Conservation (phyloP, 2,888 invertebrate genomes). For the Nomada ferruginata region DNA sequence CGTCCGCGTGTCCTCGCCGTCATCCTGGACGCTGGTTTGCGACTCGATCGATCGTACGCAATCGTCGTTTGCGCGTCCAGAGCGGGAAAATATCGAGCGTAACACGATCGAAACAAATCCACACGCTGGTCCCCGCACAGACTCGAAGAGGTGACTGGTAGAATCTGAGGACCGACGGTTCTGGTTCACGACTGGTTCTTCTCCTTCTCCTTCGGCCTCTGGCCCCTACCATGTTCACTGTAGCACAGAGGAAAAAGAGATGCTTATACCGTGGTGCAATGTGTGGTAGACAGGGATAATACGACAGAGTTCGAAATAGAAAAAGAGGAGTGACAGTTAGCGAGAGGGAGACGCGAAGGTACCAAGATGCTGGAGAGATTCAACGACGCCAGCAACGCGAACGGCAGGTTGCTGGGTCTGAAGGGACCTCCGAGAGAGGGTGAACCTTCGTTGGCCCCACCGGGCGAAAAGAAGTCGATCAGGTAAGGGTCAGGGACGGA, state of each 20-base stretch:
- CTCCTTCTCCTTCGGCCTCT: constrained; percentile 72
- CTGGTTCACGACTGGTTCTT: constrained; percentile 75
- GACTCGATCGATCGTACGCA: constrained; percentile 15
- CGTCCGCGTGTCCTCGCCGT: constrained; percentile 24
- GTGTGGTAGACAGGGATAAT: constrained; percentile 17
- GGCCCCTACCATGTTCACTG: constrained; percentile 67
- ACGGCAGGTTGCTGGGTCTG: constrained; percentile 64
- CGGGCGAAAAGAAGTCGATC: constrained; percentile 59
- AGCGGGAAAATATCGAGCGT: constrained; percentile 27
- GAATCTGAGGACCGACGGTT: constrained; percentile 76
- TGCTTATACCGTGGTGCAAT: constrained; percentile 38
- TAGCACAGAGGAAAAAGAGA: constrained; percentile 62
- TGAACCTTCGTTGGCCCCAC: constrained; percentile 39
- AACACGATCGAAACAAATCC: constrained; percentile 55
- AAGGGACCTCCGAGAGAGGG: constrained; percentile 42
- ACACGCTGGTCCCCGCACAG: constrained; percentile 67
- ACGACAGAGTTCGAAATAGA: constrained; percentile 39
- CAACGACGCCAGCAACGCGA: constrained; percentile 20
- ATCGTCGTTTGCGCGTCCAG: background rate
- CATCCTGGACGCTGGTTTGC: constrained; percentile 25
- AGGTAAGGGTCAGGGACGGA: constrained; percentile 70
- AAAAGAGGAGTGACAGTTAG: constrained; percentile 21
- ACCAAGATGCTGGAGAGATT: constrained; percentile 58
- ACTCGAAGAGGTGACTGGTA: constrained; percentile 75
- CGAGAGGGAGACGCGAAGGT: constrained; percentile 4